Conservation (phyloP, 1,140 invertebrate species). For the Pemphigus obesinymphae region DNA sequence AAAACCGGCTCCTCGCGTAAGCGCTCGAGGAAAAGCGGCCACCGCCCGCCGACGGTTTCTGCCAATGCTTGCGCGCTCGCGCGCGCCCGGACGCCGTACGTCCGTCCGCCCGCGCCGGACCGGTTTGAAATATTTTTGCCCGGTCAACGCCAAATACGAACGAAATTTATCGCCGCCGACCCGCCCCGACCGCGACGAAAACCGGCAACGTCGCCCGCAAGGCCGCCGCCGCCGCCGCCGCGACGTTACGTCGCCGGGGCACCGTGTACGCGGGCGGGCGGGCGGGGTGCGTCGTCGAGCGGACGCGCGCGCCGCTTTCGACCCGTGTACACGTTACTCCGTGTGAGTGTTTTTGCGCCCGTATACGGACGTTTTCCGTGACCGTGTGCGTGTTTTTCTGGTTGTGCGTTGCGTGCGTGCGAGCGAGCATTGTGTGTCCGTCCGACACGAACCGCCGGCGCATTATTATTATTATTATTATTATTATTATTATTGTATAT, state of each 20-base stretch:
- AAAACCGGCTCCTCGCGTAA: not conserved
- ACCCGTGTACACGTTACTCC: not conserved
- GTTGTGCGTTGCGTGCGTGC: not conserved
- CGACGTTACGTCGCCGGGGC: not conserved
- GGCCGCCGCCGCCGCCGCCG: not conserved
- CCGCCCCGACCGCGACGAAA: not conserved
- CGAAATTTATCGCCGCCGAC: not conserved
- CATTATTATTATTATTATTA: not conserved
- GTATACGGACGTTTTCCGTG: not conserved
- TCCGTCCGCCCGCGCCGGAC: not conserved
- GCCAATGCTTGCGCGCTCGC: not conserved
- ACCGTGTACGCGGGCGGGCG: not conserved
- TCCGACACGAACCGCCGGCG: conserved; percentile 7
- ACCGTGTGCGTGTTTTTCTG: not conserved
- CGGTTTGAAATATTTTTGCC: conserved; percentile 18
- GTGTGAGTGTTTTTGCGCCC: too few species aligned
- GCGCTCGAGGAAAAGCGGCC: too few species aligned
- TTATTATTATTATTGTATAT: not conserved
- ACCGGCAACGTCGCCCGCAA: conserved; percentile 39
- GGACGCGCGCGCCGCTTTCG: not conserved
- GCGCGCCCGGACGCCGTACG: not conserved
- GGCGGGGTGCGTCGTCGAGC: not conserved
- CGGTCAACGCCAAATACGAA: conserved; percentile 32
- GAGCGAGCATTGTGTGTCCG: conserved; percentile 1
- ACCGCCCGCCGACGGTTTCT: too few species aligned